These are phyloP conservation scores for Zelostemma sp. DNA, from an alignment of 1,140 invertebrate genomes.

Conservation along the genomic window DNA sequence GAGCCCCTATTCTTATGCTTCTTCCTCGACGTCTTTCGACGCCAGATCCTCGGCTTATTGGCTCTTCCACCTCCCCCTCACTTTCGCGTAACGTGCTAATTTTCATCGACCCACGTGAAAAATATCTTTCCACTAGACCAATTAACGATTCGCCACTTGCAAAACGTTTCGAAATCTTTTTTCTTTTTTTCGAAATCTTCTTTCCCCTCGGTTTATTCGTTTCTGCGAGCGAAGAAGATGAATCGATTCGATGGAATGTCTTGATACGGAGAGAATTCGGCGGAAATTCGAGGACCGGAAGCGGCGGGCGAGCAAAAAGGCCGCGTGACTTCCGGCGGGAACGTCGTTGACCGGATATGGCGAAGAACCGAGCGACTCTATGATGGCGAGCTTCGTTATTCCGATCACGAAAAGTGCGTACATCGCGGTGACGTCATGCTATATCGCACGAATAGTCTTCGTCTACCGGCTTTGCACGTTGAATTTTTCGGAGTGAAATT, in stretches of 20 bases:
- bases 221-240: neutral
- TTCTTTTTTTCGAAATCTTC: neutral
- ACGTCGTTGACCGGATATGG: conserved; percentile 58
- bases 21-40: conserved; percentile 19
- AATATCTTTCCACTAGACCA: neutral
- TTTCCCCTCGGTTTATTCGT: neutral
- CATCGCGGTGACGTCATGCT: conserved; percentile 56
- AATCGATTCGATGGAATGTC: too few relatives aligned
- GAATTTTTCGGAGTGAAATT: too few relatives aligned
- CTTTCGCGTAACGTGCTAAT: conserved; percentile 31
- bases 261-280: too few relatives aligned
- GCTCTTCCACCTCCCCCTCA: conserved; percentile 24
- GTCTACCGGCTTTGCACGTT: neutral
- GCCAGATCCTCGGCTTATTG: conserved; percentile 38
- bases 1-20: conserved; percentile 46
- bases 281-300: conserved; percentile 10
- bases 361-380: conserved; percentile 52
- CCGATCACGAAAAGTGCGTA: conserved; percentile 60
- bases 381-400: conserved; percentile 52
- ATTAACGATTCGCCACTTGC: conserved; percentile 32
- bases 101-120: conserved; percentile 20
- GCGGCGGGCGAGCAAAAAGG: neutral
- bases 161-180: too few relatives aligned
- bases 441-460: conserved; percentile 32
- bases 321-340: conserved; percentile 59